Evolutionary conservation across 1,140 invertebrate genomes (phyloP).

Genomic region (Heliconius hermathena): DNA sequence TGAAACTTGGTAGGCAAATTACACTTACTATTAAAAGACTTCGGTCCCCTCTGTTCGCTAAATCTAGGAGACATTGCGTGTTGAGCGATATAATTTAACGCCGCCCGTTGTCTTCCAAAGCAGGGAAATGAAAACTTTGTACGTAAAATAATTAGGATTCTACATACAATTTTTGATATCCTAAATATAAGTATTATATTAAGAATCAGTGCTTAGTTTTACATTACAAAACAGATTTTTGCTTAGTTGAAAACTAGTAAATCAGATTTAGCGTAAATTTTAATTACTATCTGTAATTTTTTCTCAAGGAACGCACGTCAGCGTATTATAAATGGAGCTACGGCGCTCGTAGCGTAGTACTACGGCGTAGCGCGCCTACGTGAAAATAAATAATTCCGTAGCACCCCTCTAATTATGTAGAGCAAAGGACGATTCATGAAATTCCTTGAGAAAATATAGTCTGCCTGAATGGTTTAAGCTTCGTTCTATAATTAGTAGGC

Average conservation of each 20-base stretch:
- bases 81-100: too few species aligned
- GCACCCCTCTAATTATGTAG: conserved; percentile 35
- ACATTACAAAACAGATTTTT: neutral
- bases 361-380: conserved; percentile 61
- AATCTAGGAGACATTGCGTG: too few species aligned
- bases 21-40: too few species aligned
- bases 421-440: conserved; percentile 37
- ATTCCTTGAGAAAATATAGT: conserved; percentile 29
- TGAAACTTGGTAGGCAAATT: too few species aligned
- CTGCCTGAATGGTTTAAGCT: conserved; percentile 7
- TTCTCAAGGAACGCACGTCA: conserved; percentile 11
- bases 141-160: too few species aligned
- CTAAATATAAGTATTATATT: too few species aligned
- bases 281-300: conserved; percentile 8
- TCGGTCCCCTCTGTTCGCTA: too few species aligned
- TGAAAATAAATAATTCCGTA: conserved; percentile 53
- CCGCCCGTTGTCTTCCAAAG: too few species aligned
- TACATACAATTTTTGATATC: too few species aligned
- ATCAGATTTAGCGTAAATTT: neutral
- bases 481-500: conserved; percentile 23
- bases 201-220: too few species aligned
- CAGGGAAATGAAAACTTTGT: too few species aligned
- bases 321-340: conserved; percentile 34
- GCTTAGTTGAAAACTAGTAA: neutral
- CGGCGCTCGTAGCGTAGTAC: conserved; percentile 50